These are phyloP conservation scores for Odontocolon sp. DNA, from an alignment of 2,888 invertebrate genomes.

Conservation along the genomic window DNA sequence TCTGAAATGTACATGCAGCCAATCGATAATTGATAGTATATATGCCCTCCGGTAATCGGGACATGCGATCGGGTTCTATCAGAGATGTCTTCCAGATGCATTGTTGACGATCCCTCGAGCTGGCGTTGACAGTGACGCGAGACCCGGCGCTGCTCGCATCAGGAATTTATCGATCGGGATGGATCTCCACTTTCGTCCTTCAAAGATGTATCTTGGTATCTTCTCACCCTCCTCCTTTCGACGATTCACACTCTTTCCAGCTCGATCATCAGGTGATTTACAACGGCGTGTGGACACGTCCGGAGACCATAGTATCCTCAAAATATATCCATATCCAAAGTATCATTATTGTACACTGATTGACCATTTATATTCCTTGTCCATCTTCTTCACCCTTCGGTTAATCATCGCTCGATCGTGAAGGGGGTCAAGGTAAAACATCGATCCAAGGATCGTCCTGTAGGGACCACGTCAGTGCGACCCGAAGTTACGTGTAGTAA, in stretches of 20 bases:
- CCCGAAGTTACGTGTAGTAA: slow-evolving; percentile 21
- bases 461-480: slow-evolving; percentile 28
- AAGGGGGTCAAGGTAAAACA: slow-evolving; percentile 63
- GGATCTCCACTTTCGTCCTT: slow-evolving; percentile 39
- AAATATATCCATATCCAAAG: slow-evolving; percentile 19
- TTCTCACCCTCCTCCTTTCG: slow-evolving; percentile 35
- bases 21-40: slow-evolving; percentile 54
- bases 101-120: slow-evolving; percentile 34
- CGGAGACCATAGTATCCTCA: slow-evolving; percentile 22
- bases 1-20: slow-evolving; percentile 47
- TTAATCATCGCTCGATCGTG: slow-evolving; percentile 47
- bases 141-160: slow-evolving; percentile 43
- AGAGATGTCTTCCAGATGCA: slow-evolving; percentile 53
- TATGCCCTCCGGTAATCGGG: slow-evolving; percentile 46
- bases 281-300: slow-evolving; percentile 41
- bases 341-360: slow-evolving; percentile 66
- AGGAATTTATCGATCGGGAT: slow-evolving; percentile 61
- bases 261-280: slow-evolving; percentile 49
- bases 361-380: slow-evolving; percentile 68
- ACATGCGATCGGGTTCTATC: slow-evolving; percentile 51
- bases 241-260: slow-evolving; percentile 47
- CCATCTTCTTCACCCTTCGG: slow-evolving; percentile 56
- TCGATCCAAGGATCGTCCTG: slow-evolving; percentile 46
- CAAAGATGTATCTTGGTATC: slow-evolving; percentile 53
- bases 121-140: slow-evolving; percentile 56